These are phyloP conservation scores for Leptinotarsa lineolata DNA, from an alignment of 1,140 invertebrate genomes.

Conservation along the genomic window DNA sequence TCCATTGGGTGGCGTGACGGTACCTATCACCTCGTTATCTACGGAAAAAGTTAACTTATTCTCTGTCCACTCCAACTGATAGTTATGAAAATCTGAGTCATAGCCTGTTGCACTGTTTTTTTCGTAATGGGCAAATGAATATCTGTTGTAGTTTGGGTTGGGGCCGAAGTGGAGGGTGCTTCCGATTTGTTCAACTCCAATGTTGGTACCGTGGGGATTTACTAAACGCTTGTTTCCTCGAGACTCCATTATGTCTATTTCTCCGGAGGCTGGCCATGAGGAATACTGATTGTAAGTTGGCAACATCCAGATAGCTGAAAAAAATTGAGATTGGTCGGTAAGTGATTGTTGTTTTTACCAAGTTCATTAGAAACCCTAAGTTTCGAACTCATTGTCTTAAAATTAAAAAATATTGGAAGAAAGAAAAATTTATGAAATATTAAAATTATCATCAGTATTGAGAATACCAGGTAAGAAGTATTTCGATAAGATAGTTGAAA, in stretches of 20 bases:
- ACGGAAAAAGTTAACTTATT: slow-evolving; percentile 34
- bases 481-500: too few relatives aligned
- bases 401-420: too few relatives aligned
- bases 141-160: slow-evolving; percentile 61
- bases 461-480: too few relatives aligned
- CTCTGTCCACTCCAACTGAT: slow-evolving; percentile 61
- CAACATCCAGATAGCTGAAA: slow-evolving; percentile 63
- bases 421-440: too few relatives aligned
- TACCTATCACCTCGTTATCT: slow-evolving; percentile 43
- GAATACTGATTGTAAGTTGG: slow-evolving; percentile 63
- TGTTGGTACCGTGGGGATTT: slow-evolving; percentile 57
- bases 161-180: slow-evolving; percentile 70
- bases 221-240: slow-evolving; percentile 63
- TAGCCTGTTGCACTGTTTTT: slow-evolving; percentile 57
- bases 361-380: background rate
- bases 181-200: slow-evolving; percentile 63
- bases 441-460: too few relatives aligned
- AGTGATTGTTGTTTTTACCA: background rate
- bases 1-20: slow-evolving; percentile 31
- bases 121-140: slow-evolving; percentile 59
- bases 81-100: slow-evolving; percentile 58
- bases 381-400: too few relatives aligned
- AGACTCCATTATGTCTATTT: slow-evolving; percentile 64
- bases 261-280: slow-evolving; percentile 61
- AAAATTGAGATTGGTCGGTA: background rate